These are phyloP conservation scores for Euura lappo DNA, from an alignment of 1,140 invertebrate species.

Conservation along the genomic window DNA sequence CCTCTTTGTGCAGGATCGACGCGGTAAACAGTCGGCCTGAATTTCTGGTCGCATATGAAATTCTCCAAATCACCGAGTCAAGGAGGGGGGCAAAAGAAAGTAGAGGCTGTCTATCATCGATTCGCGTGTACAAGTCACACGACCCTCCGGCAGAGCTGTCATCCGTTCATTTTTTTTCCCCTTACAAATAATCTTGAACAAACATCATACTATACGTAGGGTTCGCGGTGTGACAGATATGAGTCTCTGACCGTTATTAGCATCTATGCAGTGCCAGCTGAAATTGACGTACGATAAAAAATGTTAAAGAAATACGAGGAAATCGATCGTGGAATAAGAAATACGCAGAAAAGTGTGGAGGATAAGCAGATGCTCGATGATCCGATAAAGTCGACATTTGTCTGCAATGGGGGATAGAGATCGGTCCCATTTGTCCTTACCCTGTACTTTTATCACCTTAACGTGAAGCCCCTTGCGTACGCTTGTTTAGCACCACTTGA, in stretches of 20 bases:
- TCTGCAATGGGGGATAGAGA: neutral
- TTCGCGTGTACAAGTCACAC: too few species aligned
- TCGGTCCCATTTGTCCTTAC: conserved; percentile 21
- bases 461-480: neutral
- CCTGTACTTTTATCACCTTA: conserved; percentile 15
- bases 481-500: neutral
- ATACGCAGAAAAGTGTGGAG: neutral
- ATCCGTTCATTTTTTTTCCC: too few species aligned
- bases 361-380: neutral
- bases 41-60: too few species aligned
- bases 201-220: neutral
- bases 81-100: too few species aligned
- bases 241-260: neutral
- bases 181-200: neutral
- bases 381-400: conserved; percentile 7
- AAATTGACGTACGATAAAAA: neutral
- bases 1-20: too few species aligned
- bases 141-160: too few species aligned
- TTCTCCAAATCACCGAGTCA: too few species aligned
- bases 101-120: too few species aligned
- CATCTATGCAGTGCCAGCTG: neutral
- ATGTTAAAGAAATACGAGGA: neutral
- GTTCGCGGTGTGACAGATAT: neutral
- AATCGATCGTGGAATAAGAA: neutral
- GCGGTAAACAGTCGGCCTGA: too few species aligned